Base-by-base conservation (phyloP, 1,140 invertebrate genomes). In the Drosophila saltans region DNA sequence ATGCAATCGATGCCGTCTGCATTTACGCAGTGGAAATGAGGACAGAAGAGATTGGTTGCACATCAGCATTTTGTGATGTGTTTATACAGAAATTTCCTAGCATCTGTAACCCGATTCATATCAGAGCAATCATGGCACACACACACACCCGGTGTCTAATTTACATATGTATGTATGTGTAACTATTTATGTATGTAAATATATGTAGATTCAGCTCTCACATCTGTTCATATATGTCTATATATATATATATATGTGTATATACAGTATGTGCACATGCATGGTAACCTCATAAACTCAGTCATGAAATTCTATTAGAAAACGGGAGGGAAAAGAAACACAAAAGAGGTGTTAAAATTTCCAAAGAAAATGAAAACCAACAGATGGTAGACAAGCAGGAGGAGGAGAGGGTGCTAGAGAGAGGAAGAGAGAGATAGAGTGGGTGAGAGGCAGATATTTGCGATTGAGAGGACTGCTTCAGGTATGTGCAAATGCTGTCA, bases 301-400 rank as follows among this genome's bases (percentile, higher is more conserved):
- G 21, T 52, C 45, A 52, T 52, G 45, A 52, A 52, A 52, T 52
- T 52, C 45, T 52, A 52, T 52, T 52, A 52, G 45, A 52, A 52
- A 26, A 52, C 45, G 45, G 21, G n/a, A 52, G 45, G 45, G 52
- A 56, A 69, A 67, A 71, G 59, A 61, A 73, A 71, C 33, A 81
- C 67, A 71, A 80, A 80, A 62, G 61, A 77, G 73, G 74, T 80
- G 81, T 69, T 71, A 59, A 57, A 78, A 59, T 64, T 65, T 59
- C 28, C 69, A 24, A 72, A 70, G 45, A 30, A 41, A 33, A 33
- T 6, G 11, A 30, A 9, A 16, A 56, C 41, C 11, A 28, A 43
- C 45, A 41, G 11, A 41, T 52, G 33, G 30, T 16, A 43, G 73
- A 33, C 7, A 45, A 62, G 48, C 33, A 45, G 36, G 48, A 33